Conservation (phyloP, 2,113 vertebrate genomes). For the Oxyruncus cristatus region DNA sequence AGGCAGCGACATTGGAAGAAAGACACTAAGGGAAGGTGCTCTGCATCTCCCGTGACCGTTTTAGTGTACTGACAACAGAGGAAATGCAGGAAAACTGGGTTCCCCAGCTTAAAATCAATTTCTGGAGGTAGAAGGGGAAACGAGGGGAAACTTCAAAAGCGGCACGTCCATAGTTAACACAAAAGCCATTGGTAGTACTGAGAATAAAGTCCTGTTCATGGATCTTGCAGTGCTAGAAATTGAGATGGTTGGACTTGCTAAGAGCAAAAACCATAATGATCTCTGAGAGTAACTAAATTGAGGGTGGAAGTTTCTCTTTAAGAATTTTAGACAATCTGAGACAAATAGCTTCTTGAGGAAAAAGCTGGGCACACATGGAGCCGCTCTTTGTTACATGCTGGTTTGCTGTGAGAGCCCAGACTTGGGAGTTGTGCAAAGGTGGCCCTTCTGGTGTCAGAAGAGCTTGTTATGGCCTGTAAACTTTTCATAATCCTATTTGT, state of each 20-base stretch:
- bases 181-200: neutral
- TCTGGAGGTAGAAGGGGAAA: neutral
- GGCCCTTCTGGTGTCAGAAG: neutral
- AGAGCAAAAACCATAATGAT: neutral
- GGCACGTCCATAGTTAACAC: neutral
- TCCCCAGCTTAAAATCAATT: neutral
- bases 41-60: neutral
- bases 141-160: fast-evolving
- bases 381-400: neutral
- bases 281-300: neutral
- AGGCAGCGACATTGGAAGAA: neutral
- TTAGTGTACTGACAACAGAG: neutral
- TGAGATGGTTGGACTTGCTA: neutral
- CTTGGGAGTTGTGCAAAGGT: neutral
- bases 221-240: neutral
- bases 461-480: neutral
- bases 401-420: neutral
- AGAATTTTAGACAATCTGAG: neutral
- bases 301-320: neutral
- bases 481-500: neutral
- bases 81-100: neutral
- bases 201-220: neutral
- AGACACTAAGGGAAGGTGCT: neutral
- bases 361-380: neutral
- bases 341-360: neutral